Evolutionary conservation across 2,797 vertebrate genomes (phyloP).

Genomic region (Amazonetta brasiliensis): DNA sequence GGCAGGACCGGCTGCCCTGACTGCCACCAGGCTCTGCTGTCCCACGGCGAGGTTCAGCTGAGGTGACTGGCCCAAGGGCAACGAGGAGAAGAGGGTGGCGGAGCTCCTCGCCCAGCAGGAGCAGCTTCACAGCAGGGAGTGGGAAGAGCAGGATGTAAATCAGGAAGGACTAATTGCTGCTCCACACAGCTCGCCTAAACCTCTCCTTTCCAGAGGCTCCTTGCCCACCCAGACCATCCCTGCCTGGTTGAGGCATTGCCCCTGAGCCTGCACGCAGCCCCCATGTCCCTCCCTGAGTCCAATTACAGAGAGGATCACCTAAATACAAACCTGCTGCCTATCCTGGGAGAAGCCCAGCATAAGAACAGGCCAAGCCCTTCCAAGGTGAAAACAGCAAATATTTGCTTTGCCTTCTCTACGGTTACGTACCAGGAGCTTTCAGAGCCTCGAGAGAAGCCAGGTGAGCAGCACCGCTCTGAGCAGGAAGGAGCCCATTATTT

Average conservation of each 20-base stretch:
- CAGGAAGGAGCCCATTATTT: conserved; percentile 61
- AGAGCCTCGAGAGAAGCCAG: neutral
- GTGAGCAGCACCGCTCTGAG: neutral
- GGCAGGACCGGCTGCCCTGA: neutral
- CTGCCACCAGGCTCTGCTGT: neutral
- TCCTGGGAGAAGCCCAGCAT: neutral
- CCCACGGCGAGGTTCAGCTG: neutral
- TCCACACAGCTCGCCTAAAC: neutral
- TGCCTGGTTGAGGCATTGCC: neutral
- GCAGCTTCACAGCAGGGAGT: conserved; percentile 45
- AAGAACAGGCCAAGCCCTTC: neutral
- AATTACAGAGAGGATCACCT: neutral
- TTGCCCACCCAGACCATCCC: neutral
- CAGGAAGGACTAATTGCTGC: conserved; percentile 37
- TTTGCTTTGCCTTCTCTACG: neutral
- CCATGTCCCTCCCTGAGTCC: neutral
- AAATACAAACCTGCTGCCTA: neutral
- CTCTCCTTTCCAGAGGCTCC: neutral
- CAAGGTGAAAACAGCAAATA: neutral
- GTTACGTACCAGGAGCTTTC: neutral
- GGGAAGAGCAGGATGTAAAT: conserved; percentile 57
- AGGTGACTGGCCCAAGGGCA: conserved; percentile 37
- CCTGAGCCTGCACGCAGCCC: neutral
- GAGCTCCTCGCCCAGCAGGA: neutral
- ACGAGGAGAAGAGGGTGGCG: neutral